Base-by-base conservation (phyloP, 2,797 vertebrate species). In the Lepus oiostolus region DNA sequence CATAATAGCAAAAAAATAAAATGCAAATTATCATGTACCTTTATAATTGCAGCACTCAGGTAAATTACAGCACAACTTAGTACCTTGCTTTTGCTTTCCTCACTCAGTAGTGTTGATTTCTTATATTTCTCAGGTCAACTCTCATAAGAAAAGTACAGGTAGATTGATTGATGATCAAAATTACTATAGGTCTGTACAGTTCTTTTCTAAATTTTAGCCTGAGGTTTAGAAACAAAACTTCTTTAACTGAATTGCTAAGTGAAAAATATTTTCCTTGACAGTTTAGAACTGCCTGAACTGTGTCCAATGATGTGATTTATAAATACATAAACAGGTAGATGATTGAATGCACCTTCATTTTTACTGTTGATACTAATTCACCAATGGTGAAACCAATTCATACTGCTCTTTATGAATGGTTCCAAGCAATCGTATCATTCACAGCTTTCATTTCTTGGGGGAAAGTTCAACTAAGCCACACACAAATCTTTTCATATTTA, bases 131-230 rank as follows among this genome's bases (percentile, higher is more conserved):
- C 42, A 88, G 35, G 19, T 17, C 81, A 12, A 28, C 26, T 68
- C 38, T 88, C 79, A 85, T 14, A 58, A 0, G 2, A 67, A 77
- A 94, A 84, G 80, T 81, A 54, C 4, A 84, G 62, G 60, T 50
- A 90, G 50, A 38, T 35, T 89, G 88, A 94, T 76, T 92, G 71
- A 94, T 90, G 71, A 94, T 85, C 83, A 75, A 81, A 96, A 93
- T 89, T 93, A 62, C 83, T 81, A 17, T 2, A 52, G 77, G 77
- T 54, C 42, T 91, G 30, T 92, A 88, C 90, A 89, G 38, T 58
- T 54, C 6, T 95, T 93, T 96, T 92, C 94, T 81, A 85, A 50
- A 95, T 96, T 94, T 81, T 93, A 95, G 91, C 94, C 91, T 68
- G 54, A 80, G 21, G 77, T 95, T 90, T 80, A 68, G 91, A 96